Evolutionary conservation across 2,888 invertebrate genomes (phyloP).

Genomic region (Antitype chi): DNA sequence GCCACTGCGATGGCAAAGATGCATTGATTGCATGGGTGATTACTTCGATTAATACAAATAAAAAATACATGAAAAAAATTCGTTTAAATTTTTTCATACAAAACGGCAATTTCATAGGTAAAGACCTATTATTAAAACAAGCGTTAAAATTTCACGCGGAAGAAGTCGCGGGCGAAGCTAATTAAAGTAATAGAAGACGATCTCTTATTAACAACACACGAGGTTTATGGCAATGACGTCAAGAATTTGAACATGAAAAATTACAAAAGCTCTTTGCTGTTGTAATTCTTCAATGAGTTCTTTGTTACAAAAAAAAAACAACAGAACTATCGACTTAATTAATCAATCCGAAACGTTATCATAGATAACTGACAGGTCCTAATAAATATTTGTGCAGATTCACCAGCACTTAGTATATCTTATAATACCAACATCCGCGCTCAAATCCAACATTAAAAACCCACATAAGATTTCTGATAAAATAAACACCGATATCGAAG

Average conservation of each 20-base stretch:
- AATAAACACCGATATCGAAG: slow-evolving; percentile 10
- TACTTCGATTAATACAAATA: too few species aligned
- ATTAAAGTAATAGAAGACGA: neutral
- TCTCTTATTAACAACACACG: neutral
- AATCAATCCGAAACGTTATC: neutral
- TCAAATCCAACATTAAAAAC: neutral
- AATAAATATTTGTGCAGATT: neutral
- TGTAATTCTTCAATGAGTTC: neutral
- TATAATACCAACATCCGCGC: neutral
- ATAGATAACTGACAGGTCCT: neutral
- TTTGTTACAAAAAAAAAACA: neutral
- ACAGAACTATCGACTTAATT: neutral
- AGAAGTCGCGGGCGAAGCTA: too few species aligned
- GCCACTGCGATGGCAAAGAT: too few species aligned
- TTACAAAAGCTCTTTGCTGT: too few species aligned
- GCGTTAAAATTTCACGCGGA: neutral
- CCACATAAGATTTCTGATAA: neutral
- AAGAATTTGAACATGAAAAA: neutral
- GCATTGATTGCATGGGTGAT: too few species aligned
- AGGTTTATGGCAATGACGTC: neutral
- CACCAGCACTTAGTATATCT: neutral
- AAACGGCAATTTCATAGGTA: too few species aligned
- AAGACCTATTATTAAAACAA: too few species aligned
- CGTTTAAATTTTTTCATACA: too few species aligned
- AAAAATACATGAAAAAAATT: too few species aligned